Evolutionary conservation across 2,797 vertebrate species (phyloP).

Genomic region (Pangasius mekongensis): DNA sequence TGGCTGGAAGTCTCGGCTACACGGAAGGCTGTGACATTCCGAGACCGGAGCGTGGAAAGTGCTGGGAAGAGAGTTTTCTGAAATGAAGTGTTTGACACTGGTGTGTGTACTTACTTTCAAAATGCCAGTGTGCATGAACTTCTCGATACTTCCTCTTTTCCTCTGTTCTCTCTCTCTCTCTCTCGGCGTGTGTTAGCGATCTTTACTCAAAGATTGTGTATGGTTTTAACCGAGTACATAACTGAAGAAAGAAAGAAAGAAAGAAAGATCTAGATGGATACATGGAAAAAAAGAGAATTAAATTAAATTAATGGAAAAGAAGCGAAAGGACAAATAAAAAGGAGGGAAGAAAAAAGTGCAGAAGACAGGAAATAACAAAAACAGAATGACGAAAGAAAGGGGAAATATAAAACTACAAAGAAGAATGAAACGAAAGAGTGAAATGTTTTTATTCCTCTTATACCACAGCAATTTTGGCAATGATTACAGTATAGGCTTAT

Average conservation of each 20-base stretch:
- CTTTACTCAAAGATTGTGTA: conserved; percentile 30
- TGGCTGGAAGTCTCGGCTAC: conserved; percentile 77
- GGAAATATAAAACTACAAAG: neutral
- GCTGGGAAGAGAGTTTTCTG: conserved; percentile 66
- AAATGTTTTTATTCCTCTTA: neutral
- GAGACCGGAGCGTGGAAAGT: conserved; percentile 74
- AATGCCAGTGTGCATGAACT: conserved; percentile 31
- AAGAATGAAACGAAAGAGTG: neutral
- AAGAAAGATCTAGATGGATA: neutral
- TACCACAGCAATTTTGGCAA: neutral
- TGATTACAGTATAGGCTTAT: neutral
- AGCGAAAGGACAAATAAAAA: neutral
- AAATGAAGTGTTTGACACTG: conserved; percentile 61
- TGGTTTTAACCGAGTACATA: neutral
- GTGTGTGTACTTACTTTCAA: conserved; percentile 45
- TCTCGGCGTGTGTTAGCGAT: neutral
- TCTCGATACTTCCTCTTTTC: conserved; percentile 24
- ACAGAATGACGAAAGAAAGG: neutral
- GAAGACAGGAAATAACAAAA: neutral
- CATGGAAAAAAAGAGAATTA: neutral
- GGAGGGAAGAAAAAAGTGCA: neutral
- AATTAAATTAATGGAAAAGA: neutral
- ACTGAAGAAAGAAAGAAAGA: neutral
- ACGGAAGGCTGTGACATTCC: conserved; percentile 76
- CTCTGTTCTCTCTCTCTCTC: neutral